phyloP scores from a whole-genome alignment of 2,113 vertebrate species.

The Etia nguti region DNA sequence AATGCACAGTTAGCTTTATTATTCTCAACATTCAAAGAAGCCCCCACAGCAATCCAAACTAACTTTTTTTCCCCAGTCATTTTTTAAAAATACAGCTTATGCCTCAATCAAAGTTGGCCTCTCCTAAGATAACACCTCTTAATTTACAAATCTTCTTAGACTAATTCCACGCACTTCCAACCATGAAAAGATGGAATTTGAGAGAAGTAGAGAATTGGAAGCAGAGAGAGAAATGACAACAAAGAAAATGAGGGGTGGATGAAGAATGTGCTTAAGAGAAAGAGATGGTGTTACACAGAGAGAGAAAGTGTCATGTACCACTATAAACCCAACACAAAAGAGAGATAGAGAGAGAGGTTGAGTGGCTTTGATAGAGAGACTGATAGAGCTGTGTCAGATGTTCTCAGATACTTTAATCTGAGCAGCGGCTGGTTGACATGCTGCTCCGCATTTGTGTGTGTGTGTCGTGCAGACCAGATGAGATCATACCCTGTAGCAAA shows the following conservation, averaged over 20 bases:
- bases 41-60: not conserved
- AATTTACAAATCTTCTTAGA: slow-evolving; percentile 23
- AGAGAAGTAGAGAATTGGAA: not conserved
- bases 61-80: not conserved
- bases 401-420: slow-evolving; percentile 28
- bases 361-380: slow-evolving; percentile 7
- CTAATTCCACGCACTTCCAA: not conserved
- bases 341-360: not conserved
- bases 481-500: not conserved
- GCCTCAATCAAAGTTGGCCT: not conserved
- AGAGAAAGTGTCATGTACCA: not conserved
- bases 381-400: not conserved
- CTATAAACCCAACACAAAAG: not conserved
- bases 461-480: not conserved
- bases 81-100: not conserved
- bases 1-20: not conserved
- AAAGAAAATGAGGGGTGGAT: not conserved
- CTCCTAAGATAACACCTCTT: not conserved
- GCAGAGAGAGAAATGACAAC: not conserved
- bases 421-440: not conserved
- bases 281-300: not conserved
- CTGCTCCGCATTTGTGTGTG: not conserved
- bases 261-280: not conserved
- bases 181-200: not conserved
- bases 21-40: not conserved